A percentile compares a stretch with the other conserved stretches of the same genome.
Evolutionary conservation across 2,797 vertebrate genomes (phyloP).

Genomic region (Sebastes vulpes): DNA sequence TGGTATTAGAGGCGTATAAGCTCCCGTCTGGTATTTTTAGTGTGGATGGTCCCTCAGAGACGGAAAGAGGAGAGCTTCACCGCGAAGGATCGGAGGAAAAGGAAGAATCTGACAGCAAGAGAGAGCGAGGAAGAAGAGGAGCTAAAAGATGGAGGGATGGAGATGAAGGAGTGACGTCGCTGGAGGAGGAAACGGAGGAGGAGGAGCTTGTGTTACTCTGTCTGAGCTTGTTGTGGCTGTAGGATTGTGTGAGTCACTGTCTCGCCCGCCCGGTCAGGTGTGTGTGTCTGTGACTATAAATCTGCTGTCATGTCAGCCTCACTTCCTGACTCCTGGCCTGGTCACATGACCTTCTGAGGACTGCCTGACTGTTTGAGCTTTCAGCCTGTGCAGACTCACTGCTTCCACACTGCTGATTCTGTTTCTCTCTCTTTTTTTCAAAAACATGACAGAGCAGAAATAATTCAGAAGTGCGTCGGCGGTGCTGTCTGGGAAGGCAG

Average conservation of each 20-base stretch:
- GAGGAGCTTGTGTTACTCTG: constrained; percentile 30
- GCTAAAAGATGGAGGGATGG: not conserved
- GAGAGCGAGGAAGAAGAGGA: not conserved
- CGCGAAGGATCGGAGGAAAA: constrained; percentile 1
- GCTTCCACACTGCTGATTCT: not conserved
- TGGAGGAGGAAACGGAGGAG: not conserved
- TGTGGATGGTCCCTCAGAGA: constrained; percentile 49
- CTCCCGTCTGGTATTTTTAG: constrained; percentile 84
- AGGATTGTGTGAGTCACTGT: constrained; percentile 30
- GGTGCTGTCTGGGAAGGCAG: not conserved
- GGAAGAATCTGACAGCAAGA: not conserved
- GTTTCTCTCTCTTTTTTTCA: not conserved
- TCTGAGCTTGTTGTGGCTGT: constrained; percentile 28
- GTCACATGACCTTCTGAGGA: constrained; percentile 32
- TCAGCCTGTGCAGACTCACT: not conserved
- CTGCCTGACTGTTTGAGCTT: not conserved
- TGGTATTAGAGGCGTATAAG: constrained; percentile 79
- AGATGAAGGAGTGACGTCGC: constrained; percentile 8
- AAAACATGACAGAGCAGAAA: constrained; percentile 40
- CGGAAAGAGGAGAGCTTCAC: constrained; percentile 20
- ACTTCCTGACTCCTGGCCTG: constrained; percentile 11
- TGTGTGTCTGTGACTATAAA: not conserved
- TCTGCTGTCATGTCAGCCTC: not conserved
- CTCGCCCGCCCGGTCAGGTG: constrained; percentile 27
- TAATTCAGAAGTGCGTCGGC: not conserved